Evolutionary conservation across 1,140 invertebrate genomes (phyloP), one percentile per base, ranked within the genome.

Genomic region (Globodera rostochiensis): DNA sequence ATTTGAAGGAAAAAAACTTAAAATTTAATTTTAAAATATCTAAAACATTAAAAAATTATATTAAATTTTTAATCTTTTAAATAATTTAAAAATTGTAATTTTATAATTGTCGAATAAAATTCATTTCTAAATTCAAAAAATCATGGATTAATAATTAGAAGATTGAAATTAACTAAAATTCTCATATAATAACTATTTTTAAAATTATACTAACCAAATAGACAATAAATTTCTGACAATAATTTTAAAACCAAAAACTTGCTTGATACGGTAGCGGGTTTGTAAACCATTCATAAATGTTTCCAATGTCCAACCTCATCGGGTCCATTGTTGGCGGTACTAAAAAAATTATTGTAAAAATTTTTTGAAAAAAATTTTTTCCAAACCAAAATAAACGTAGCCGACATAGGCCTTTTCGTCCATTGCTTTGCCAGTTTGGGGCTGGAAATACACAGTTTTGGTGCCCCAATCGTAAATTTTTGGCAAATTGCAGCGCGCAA

Each of bases 401-500:
- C 88, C 88, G 2, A 89, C 88, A 74, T 85, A 89, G 1, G 88
- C 87, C 76, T 89, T 88, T 75, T 89, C 88, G 78, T 89, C 88
- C 74, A 88, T 90, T 3, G 88, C 87, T 71, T 79, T 84, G 50
- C 81, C 77, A 21, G 73, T 78, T 74, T 89, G 88, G 21, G 88
- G 88, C 79, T 89, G 88, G 86, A 89, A 89, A 70, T 88, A 89
- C 67, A 89, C 82, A 3, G 88, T 89, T 67, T 89, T 89, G 8
- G 88, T 90, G 60, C 88, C 88, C 88, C 88, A 89, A 82, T 89
- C 88, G 70, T 88, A 89, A 74, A 89, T 90, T 73, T 77, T 84
- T 57, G 88, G 88, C 45, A 89, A 76, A 77, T 74, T 83, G 73
- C 88, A 89, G n/a, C 88, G 57, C 25, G 88, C 88, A 57, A 89